These are phyloP conservation scores for Drosophila lacertosa DNA, from an alignment of 1,140 invertebrate species.

Conservation along the genomic window DNA sequence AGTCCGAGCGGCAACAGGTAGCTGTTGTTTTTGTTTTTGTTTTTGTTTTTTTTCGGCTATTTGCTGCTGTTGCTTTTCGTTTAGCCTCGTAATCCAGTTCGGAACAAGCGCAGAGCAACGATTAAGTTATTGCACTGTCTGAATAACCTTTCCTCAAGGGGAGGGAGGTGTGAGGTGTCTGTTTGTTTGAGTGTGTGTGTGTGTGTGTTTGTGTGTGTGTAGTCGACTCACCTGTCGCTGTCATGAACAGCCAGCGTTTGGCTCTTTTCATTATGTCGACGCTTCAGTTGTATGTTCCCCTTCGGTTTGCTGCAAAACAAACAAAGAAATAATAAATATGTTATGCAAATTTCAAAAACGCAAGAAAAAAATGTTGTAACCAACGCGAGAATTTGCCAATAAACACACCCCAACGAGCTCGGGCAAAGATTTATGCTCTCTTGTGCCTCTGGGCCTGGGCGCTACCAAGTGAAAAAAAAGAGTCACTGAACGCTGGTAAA, in stretches of 20 bases:
- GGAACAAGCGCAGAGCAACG: conserved; percentile 2
- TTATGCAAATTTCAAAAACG: conserved; percentile 42
- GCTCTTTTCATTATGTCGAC: conserved; percentile 69
- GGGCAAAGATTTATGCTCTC: conserved; percentile 42
- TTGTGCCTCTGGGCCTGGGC: too few relatives aligned
- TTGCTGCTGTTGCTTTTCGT: conserved; percentile 4
- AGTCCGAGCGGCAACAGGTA: conserved; percentile 6
- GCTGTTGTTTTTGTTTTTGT: too few relatives aligned
- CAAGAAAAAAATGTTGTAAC: conserved; percentile 11
- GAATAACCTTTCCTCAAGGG: conserved; percentile 13
- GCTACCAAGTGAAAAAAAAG: conserved; percentile 17
- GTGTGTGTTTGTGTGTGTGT: too few relatives aligned
- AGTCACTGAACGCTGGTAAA: conserved; percentile 61
- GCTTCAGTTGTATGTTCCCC: conserved; percentile 31
- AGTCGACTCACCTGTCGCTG: conserved; percentile 67
- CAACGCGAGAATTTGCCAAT: conserved; percentile 23
- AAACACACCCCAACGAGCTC: conserved; percentile 21
- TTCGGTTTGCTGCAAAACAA: conserved; percentile 44
- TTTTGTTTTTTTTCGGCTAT: conserved; percentile 33
- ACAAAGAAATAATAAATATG: conserved; percentile 22
- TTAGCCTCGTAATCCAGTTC: conserved; percentile 30
- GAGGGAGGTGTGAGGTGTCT: not conserved
- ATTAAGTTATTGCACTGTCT: conserved; percentile 18
- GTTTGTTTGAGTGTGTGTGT: too few relatives aligned
- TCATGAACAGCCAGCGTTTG: conserved; percentile 73